Conservation (phyloP, 2,113 vertebrate genomes). For the Albula goreensis region DNA sequence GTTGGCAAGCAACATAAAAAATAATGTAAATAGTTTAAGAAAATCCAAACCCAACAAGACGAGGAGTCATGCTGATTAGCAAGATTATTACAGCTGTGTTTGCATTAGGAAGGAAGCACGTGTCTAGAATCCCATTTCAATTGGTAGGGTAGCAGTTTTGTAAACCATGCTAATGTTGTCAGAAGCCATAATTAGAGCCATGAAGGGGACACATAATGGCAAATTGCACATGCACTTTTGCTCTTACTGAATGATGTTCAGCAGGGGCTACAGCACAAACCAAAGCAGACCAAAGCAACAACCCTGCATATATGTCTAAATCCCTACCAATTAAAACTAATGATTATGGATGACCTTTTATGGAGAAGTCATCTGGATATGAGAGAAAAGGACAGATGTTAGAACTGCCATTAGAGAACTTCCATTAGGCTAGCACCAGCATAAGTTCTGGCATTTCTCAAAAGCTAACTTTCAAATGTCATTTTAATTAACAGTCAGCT, state of each 20-base stretch:
- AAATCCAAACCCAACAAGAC: not conserved
- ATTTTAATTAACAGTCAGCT: conserved; percentile 48
- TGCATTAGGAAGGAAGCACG: no score
- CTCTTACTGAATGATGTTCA: not conserved
- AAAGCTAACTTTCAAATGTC: conserved; percentile 42
- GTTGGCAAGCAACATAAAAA: not conserved
- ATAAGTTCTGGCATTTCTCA: conserved; percentile 26
- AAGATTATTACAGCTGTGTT: not conserved
- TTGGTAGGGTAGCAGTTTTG: not conserved
- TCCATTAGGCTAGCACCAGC: conserved; percentile 22
- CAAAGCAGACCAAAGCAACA: not conserved
- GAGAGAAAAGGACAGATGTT: conserved; percentile 25
- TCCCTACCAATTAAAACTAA: conserved; percentile 37
- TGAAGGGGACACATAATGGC: not conserved
- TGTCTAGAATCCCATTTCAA: no score
- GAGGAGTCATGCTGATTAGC: not conserved
- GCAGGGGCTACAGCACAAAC: not conserved
- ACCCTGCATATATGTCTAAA: not conserved
- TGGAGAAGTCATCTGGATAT: conserved; percentile 16
- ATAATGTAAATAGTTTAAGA: not conserved
- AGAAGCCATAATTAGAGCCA: not conserved
- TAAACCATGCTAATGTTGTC: not conserved
- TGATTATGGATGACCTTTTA: conserved; percentile 41
- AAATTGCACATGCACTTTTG: not conserved
- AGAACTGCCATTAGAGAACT: conserved; percentile 34